These are phyloP conservation scores for Petromus typicus DNA, from an alignment of 2,113 vertebrate genomes.

Conservation along the genomic window DNA sequence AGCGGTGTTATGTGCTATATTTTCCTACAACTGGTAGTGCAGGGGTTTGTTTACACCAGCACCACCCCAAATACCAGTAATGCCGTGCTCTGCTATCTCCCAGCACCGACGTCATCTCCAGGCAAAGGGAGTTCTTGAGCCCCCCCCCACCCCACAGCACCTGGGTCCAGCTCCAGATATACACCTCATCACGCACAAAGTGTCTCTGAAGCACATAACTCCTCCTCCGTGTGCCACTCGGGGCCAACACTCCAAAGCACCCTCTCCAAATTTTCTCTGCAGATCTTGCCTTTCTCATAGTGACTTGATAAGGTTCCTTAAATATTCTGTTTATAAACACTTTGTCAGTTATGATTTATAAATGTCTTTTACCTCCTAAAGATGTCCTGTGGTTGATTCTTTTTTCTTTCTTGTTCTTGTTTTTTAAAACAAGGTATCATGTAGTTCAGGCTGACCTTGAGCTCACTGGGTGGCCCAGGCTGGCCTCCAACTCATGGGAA, in stretches of 20 bases:
- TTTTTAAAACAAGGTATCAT: not conserved
- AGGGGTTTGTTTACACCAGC: not conserved
- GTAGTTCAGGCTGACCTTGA: no score
- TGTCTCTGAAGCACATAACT: no score
- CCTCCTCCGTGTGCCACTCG: not conserved
- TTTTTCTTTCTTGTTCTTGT: not conserved
- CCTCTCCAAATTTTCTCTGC: not conserved
- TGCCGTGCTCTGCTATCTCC: not conserved
- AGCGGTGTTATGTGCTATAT: not conserved
- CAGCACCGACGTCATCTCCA: not conserved
- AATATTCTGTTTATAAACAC: not conserved
- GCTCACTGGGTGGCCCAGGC: no score
- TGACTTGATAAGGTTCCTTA: constrained; percentile 13
- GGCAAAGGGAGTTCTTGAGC: no score
- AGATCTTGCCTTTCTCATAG: not conserved
- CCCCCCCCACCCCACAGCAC: no score
- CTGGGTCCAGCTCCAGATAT: not conserved
- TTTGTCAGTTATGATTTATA: not conserved
- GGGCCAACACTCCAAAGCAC: not conserved
- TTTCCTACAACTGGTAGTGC: not conserved
- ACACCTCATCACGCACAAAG: not conserved
- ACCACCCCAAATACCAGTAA: not conserved
- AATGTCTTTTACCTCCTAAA: not conserved
- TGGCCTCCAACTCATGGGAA: not conserved
- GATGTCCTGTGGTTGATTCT: not conserved